Evolutionary conservation across 2,797 vertebrate genomes (phyloP), one percentile per base, ranked within the genome.

Genomic region (Pseudomugil tenellus): DNA sequence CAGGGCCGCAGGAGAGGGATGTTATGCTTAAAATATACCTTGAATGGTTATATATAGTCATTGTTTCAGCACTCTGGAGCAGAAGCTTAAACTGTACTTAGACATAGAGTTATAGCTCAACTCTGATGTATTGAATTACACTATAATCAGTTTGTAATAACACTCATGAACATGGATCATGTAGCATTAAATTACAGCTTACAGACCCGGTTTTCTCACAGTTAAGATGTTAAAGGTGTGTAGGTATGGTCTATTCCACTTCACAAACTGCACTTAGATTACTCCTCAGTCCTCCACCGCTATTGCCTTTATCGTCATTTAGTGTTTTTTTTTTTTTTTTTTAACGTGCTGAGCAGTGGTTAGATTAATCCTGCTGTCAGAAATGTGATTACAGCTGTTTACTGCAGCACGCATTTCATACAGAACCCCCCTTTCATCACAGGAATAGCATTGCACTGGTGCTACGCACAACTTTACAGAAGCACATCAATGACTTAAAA

Each of bases 141-240:
- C 61, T 67, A 12, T 57, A 57, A 79, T 81, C 61, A 65, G 29
- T 39, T 23, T 48, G 17, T 57, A 52, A 57, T 25, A 34, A 55
- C 58, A 62, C 29, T 59, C 46, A 35, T 43, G 16, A 56, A 17
- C 14, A 63, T 8, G 6, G 17, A 55, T 1, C 49, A 10, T 49
- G 21, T 61, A 2, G 26, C 17, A 53, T 28, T 67, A 21, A 28
- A 54, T 63, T 59, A 59, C 58, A 64, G 31, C 32, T 49, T 16
- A 41, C 7, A 55, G 14, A 49, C 6, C 46, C 41, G 57, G 62
- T 72, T 73, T 74, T 51, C 29, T 37, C 39, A 46, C 56, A 26
- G 7, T 76, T 70, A 51, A 62, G 35, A 52, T 72, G 35, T 63
- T 53, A 13, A 54, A 56, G 28, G 39, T 14, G 59, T 35, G 51